Evolutionary conservation across 2,113 vertebrate genomes (phyloP).

Genomic region (Mesembrinibis cayennensis): DNA sequence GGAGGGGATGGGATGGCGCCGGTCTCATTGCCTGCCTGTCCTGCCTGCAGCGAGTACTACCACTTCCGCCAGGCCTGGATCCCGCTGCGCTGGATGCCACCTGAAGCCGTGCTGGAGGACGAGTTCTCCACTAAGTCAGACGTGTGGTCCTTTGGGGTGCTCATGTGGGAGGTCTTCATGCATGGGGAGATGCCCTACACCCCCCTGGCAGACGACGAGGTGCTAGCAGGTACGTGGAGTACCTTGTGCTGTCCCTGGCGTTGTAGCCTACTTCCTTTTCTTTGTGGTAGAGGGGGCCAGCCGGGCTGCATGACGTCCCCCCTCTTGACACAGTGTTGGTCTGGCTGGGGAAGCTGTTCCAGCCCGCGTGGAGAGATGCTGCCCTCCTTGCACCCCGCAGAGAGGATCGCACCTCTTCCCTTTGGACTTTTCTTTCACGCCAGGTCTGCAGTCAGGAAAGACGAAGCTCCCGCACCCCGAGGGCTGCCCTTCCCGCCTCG

Average conservation of each 20-base stretch:
- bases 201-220: slow-evolving; percentile 86
- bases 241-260: not conserved
- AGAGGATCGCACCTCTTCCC: not conserved
- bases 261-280: not conserved
- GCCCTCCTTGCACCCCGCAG: not conserved
- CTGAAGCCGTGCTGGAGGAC: slow-evolving; percentile 90
- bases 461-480: slow-evolving; percentile 83
- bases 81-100: slow-evolving; percentile 94
- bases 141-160: slow-evolving; percentile 94
- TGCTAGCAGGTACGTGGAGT: slow-evolving; percentile 84
- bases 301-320: rapidly evolving
- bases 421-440: not conserved
- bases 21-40: not conserved
- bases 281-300: rapidly evolving
- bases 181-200: slow-evolving; percentile 90
- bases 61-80: slow-evolving; percentile 95
- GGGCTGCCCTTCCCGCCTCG: slow-evolving; percentile 87
- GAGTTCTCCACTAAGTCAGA: slow-evolving; percentile 97
- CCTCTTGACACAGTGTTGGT: not conserved
- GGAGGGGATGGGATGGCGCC: not conserved
- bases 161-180: slow-evolving; percentile 98
- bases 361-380: not conserved
- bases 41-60: slow-evolving; percentile 89
- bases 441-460: slow-evolving; percentile 88
- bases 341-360: not conserved